These are phyloP conservation scores for Danio tinwini DNA, from an alignment of 2,797 vertebrate species.

Conservation along the genomic window DNA sequence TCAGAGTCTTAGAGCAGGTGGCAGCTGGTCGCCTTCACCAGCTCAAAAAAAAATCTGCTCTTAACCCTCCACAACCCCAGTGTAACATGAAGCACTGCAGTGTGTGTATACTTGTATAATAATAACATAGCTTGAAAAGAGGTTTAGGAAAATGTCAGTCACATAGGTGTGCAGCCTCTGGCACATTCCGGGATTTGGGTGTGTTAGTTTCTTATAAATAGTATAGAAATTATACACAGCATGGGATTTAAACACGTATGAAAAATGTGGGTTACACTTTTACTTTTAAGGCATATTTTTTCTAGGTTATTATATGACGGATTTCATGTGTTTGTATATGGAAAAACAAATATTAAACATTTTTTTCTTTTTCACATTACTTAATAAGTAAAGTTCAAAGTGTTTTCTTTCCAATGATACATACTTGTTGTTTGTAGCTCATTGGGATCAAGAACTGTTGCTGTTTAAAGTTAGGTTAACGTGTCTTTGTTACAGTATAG, in stretches of 20 bases:
- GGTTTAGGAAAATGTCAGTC: not conserved
- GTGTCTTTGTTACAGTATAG: too few species aligned
- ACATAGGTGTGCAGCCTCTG: not conserved
- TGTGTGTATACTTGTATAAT: not conserved
- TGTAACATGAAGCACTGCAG: not conserved
- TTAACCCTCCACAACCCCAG: constrained; percentile 39
- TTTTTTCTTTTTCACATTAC: too few species aligned
- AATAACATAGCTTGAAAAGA: not conserved
- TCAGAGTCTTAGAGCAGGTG: constrained; percentile 46
- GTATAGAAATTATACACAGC: not conserved
- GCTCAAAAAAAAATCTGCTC: not conserved
- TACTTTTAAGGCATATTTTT: too few species aligned
- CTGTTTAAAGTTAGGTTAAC: too few species aligned
- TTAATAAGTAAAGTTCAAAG: too few species aligned
- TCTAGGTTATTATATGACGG: too few species aligned
- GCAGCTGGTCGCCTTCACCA: constrained; percentile 43
- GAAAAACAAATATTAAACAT: too few species aligned
- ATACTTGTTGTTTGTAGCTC: too few species aligned
- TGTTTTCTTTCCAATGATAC: too few species aligned
- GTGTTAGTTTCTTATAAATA: not conserved
- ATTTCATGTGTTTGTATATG: too few species aligned
- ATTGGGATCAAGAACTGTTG: too few species aligned
- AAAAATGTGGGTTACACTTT: too few species aligned
- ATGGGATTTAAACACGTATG: not conserved
- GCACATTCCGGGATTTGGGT: not conserved